Evolutionary conservation across 2,113 vertebrate species (phyloP), one percentile per base, ranked within the genome.

Genomic region (Hippocampus mohnikei): DNA sequence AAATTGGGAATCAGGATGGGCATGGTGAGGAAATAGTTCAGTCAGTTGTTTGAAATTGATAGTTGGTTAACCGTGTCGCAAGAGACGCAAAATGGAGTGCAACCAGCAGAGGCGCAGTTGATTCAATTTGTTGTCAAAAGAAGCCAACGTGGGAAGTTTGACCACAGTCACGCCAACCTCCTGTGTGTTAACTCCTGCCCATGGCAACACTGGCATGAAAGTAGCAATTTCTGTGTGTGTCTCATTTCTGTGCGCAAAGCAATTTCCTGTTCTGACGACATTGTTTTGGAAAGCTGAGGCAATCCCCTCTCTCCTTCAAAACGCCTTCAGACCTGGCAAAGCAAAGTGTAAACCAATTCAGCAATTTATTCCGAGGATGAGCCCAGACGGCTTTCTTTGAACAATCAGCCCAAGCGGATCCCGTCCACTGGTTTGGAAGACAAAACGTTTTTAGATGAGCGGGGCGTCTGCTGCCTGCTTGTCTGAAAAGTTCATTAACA

Each of bases 331-430:
- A 66, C 8, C 37, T 41, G 67, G 69, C 33, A 37, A 37, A 37
- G 76, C 44, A 62, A 78, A 73, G 66, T 61, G 55, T 20, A 70
- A 69, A 71, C 63, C 61, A 56, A 69, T 66, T 20, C 63, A 71
- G 60, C 29, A 73, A 79, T 80, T 81, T 46, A 75, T 71, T 83
- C 79, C 60, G 53, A 61, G 42, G 66, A 77, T 67, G 70, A 82
- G 75, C 27, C 71, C 55, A 3, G 72, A 13, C n/a, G 2, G 23
- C 63, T 61, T 52, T 73, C 62, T 59, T 44, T 68, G 16, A 0
- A 0, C 3, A 1, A 29, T 50, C 70, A 59, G 12, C 0, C 48
- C 66, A 44, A 13, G 29, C 52, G 42, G 58, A 81, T 80, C 18
- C 12, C 40, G 6, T 71, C 56, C 8, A 29, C 8, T 46, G 40